Evolutionary conservation across 2,888 invertebrate genomes (phyloP).

Genomic region (Ptilodon capucinus): DNA sequence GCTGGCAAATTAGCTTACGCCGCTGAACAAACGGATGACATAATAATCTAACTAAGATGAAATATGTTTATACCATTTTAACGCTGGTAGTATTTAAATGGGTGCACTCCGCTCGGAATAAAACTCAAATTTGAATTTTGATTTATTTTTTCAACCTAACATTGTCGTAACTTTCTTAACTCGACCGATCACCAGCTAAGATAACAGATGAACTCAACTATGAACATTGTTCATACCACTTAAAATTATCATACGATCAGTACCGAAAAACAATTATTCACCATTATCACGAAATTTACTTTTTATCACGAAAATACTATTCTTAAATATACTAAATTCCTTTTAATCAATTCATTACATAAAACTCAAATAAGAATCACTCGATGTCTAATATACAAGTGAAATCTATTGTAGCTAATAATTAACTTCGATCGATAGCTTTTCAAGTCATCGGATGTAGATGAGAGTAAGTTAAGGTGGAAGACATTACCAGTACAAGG

Average conservation of each 20-base stretch:
- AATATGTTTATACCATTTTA: constrained; percentile 2
- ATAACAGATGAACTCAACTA: constrained; percentile 78
- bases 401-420: constrained; percentile 40
- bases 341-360: constrained; percentile 67
- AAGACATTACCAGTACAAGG: constrained; percentile 54
- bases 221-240: constrained; percentile 81
- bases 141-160: constrained; percentile 82
- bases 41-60: constrained; percentile 18
- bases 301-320: constrained; percentile 80
- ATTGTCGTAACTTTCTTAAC: constrained; percentile 76
- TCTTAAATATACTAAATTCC: constrained; percentile 77
- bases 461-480: constrained; percentile 48
- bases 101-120: constrained; percentile 31
- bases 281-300: constrained; percentile 79
- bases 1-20: constrained; percentile 25
- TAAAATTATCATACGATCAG: constrained; percentile 77
- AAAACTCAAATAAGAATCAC: constrained; percentile 41
- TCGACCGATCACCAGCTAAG: constrained; percentile 78
- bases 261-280: constrained; percentile 77
- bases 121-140: constrained; percentile 66
- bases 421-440: constrained; percentile 39
- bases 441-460: constrained; percentile 31
- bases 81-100: neutral
- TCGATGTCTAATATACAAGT: constrained; percentile 39
- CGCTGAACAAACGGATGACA: constrained; percentile 24